Evolutionary conservation across 1,140 invertebrate species (phyloP).

Genomic region (Oncopeltus fasciatus): DNA sequence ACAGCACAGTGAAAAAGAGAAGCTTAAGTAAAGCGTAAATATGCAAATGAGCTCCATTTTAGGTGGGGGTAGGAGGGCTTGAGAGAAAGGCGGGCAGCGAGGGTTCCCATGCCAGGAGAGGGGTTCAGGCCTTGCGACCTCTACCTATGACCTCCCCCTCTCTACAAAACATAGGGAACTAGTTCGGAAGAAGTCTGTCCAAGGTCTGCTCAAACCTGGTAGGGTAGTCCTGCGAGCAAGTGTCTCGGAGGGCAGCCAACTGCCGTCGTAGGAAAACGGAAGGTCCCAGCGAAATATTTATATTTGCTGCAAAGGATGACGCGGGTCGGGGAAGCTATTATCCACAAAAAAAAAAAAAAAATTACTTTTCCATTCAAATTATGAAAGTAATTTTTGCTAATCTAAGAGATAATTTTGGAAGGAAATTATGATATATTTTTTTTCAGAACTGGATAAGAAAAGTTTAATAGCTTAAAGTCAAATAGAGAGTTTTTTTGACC

Average conservation of each 20-base stretch:
- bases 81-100: not conserved
- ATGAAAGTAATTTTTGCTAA: too few species aligned
- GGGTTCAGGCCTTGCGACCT: not conserved
- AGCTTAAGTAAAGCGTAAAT: not conserved
- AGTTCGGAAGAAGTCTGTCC: not conserved
- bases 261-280: not conserved
- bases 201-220: not conserved
- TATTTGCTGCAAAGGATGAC: too few species aligned
- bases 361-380: too few species aligned
- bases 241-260: not conserved
- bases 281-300: too few species aligned
- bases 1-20: not conserved
- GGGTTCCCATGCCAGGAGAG: not conserved
- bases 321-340: too few species aligned
- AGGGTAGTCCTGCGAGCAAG: not conserved
- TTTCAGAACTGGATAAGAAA: too few species aligned
- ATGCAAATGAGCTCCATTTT: not conserved
- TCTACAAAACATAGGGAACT: too few species aligned
- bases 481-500: too few species aligned
- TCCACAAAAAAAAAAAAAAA: too few species aligned
- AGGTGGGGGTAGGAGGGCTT: not conserved
- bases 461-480: too few species aligned
- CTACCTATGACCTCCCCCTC: not conserved
- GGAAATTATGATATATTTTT: too few species aligned
- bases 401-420: too few species aligned